phyloP scores from a whole-genome alignment of 2,888 invertebrate species.

The Podabrus alpinus region DNA sequence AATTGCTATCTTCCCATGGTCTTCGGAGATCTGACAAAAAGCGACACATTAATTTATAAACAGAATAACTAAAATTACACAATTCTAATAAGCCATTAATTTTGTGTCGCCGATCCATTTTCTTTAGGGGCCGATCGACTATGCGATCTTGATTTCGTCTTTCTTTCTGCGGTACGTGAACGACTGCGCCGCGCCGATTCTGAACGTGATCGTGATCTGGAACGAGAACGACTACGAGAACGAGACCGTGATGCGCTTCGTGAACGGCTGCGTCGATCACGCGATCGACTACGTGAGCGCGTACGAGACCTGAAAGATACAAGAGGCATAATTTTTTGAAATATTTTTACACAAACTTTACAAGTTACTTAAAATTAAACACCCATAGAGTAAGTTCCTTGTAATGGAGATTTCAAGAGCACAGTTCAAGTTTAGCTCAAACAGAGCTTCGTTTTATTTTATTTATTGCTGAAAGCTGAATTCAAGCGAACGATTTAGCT shows the following conservation, averaged over 20 bases:
- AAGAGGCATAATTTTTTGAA: background rate
- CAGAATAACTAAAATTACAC: background rate
- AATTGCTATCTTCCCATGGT: background rate
- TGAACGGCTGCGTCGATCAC: conserved; percentile 52
- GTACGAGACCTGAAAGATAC: conserved; percentile 45
- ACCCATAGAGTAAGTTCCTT: background rate
- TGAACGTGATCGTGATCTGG: conserved; percentile 47
- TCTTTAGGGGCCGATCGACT: conserved; percentile 52
- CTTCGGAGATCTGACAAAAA: background rate
- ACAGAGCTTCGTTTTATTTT: no score
- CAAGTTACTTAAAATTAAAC: background rate
- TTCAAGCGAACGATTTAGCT: background rate
- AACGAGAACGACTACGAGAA: conserved; percentile 52
- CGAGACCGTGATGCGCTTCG: conserved; percentile 54
- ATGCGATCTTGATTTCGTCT: conserved; percentile 51
- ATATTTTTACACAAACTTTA: background rate
- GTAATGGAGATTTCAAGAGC: background rate
- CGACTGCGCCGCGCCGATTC: conserved; percentile 46
- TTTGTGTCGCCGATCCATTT: conserved; percentile 48
- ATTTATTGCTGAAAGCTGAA: background rate
- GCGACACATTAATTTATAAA: background rate
- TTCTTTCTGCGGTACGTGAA: conserved; percentile 48
- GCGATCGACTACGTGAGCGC: conserved; percentile 53
- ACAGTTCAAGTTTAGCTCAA: background rate
- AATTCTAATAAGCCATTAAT: conserved; percentile 20